Percentiles rank a stretch among this genome's conserved stretches.
Conservation (phyloP, 2,888 invertebrate species). For the Poecilus cupreus region DNA sequence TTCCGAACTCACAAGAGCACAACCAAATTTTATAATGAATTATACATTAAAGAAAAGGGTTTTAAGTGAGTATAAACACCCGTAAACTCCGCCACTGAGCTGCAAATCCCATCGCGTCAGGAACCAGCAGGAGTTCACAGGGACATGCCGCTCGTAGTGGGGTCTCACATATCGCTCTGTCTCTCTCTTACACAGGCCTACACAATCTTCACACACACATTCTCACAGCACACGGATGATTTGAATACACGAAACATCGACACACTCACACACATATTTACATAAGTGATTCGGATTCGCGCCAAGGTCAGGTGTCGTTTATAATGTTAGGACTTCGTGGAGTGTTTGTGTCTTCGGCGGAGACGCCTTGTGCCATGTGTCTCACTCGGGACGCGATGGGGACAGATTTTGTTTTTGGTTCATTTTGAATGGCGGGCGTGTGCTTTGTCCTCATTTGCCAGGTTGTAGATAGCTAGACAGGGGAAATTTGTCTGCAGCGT, state of each 20-base stretch:
- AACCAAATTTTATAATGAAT: too few relatives aligned
- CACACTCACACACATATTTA: background rate
- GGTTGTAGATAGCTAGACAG: too few relatives aligned
- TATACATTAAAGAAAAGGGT: too few relatives aligned
- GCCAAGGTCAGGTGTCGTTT: constrained; percentile 6
- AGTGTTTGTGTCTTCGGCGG: background rate
- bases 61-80: background rate
- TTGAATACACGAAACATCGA: background rate
- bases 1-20: too few relatives aligned
- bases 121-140: constrained; percentile 39
- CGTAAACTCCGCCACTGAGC: background rate
- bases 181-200: background rate
- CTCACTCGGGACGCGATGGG: background rate
- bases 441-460: too few relatives aligned
- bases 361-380: background rate
- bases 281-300: constrained; percentile 7
- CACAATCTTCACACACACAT: constrained; percentile 16
- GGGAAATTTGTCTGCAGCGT: too few relatives aligned
- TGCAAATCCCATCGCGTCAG: constrained; percentile 19
- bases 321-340: background rate
- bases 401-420: too few relatives aligned
- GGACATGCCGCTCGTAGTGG: background rate
- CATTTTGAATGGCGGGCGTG: too few relatives aligned
- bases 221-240: background rate
- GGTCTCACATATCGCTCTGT: background rate